Evolutionary conservation across 2,113 vertebrate genomes (phyloP), one percentile per base, ranked within the genome.

Genomic region (Porphyrio hochstetteri): DNA sequence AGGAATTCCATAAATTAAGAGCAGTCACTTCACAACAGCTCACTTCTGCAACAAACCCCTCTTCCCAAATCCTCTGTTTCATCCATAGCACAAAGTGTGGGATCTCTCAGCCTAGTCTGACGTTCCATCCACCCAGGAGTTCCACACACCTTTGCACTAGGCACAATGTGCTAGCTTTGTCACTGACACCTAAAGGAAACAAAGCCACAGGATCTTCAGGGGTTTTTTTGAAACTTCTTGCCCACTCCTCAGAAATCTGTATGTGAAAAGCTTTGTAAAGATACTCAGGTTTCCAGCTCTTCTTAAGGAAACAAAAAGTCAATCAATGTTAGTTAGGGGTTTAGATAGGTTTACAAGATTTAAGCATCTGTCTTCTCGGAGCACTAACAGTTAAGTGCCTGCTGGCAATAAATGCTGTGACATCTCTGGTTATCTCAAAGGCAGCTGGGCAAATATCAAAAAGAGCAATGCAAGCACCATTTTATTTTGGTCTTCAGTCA

Each of bases 401-500:
- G 63, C 46, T 74, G 19, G 86, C 55, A 94, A 76, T 59, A 77
- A 90, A 77, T 94, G 77, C 67, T 85, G 56, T 78, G 38, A 90
- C 64, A 93, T 81, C 82, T 81, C 55, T 65, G n/a, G 18, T 75
- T 95, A 83, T 92, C 82, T 67, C 53, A 33, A 82, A 88, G 88
- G 90, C 92, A 95, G 79, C 68, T 78, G 63, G 46, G 77, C 69
- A 91, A 84, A 65, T 72, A 90, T 52, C 38, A 88, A 68, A 77
- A 82, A 53, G 5, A 86, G 42, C 27, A 85, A 87, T 19, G 71
- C 64, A 94, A 84, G 33, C 28, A 87, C 12, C 0, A 3, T 63
- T 84, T 92, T 68, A 78, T 81, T 84, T 81, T 67, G 42, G 52
- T 81, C 60, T 90, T 76, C 68, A 93, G 72, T 84, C 60, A 86